Evolutionary conservation across 1,140 invertebrate genomes (phyloP).

Genomic region (Bombus sylvicola): DNA sequence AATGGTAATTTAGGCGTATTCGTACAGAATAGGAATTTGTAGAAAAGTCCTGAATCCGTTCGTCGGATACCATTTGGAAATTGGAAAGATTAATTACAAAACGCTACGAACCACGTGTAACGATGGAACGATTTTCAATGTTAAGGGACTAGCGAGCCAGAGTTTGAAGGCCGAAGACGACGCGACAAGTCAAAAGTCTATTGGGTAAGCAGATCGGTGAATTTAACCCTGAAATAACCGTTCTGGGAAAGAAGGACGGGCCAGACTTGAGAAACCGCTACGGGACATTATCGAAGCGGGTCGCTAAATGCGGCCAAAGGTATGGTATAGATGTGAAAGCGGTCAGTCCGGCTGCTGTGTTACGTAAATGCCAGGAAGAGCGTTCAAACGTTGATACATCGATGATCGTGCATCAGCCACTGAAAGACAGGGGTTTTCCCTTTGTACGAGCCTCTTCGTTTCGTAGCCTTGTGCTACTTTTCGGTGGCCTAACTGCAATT

Average conservation of each 20-base stretch:
- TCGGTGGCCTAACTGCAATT: not conserved
- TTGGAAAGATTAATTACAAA: no score
- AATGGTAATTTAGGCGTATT: not conserved
- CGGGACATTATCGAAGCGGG: slow-evolving; percentile 46
- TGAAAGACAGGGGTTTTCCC: slow-evolving; percentile 30
- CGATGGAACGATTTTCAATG: not conserved
- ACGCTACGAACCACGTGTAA: not conserved
- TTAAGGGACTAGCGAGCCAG: not conserved
- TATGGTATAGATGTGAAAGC: slow-evolving; percentile 77
- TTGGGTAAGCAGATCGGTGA: slow-evolving; percentile 13
- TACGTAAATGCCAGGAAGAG: slow-evolving; percentile 80
- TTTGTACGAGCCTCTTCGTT: not conserved
- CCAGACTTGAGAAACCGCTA: slow-evolving; percentile 46
- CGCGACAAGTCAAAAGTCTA: not conserved
- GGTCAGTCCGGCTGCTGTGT: slow-evolving; percentile 75
- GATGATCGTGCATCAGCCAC: slow-evolving; percentile 30
- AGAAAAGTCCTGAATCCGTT: not conserved
- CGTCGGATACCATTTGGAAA: fast-evolving
- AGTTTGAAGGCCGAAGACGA: not conserved
- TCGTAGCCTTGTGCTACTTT: slow-evolving; percentile 48
- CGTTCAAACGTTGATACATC: slow-evolving; percentile 55
- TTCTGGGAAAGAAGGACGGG: slow-evolving; percentile 11
- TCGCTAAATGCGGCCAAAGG: slow-evolving; percentile 63
- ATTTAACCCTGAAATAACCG: slow-evolving; percentile 44
- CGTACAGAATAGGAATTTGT: not conserved